A percentile compares a stretch with the other conserved stretches of the same genome.
phyloP scores from a whole-genome alignment of 2,113 vertebrate species.

The Chauna torquata region DNA sequence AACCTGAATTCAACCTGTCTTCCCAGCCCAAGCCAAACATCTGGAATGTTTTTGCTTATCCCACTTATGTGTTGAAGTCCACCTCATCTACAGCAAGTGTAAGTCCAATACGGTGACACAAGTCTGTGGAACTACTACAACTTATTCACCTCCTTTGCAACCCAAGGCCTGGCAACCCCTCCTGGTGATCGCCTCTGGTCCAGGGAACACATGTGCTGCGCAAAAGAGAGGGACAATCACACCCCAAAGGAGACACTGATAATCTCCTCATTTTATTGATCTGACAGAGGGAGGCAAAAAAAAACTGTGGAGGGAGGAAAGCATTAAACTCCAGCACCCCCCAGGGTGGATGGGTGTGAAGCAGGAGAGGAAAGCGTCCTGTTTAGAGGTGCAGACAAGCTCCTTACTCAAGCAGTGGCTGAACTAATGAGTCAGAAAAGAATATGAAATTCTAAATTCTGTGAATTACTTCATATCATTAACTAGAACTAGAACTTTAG shows the following conservation, averaged over 20 bases:
- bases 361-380: not conserved
- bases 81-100: not conserved
- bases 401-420: not conserved
- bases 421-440: not conserved
- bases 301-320: too few species aligned
- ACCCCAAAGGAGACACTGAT: not conserved
- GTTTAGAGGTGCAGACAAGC: not conserved
- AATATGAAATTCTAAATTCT: not conserved
- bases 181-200: not conserved
- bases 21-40: not conserved
- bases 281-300: not conserved
- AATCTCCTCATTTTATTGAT: not conserved
- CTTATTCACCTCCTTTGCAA: not conserved
- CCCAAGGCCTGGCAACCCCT: not conserved
- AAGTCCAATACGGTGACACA: not conserved
- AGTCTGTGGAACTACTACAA: not conserved
- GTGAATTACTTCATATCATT: not conserved
- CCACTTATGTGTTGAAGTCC: not conserved
- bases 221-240: not conserved
- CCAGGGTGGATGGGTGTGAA: not conserved
- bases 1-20: not conserved
- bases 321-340: not conserved
- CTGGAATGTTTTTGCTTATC: not conserved
- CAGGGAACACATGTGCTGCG: not conserved
- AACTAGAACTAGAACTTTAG: not conserved